Evolutionary conservation across 2,888 invertebrate genomes (phyloP).

Genomic region (Zygogramma bicolorata): DNA sequence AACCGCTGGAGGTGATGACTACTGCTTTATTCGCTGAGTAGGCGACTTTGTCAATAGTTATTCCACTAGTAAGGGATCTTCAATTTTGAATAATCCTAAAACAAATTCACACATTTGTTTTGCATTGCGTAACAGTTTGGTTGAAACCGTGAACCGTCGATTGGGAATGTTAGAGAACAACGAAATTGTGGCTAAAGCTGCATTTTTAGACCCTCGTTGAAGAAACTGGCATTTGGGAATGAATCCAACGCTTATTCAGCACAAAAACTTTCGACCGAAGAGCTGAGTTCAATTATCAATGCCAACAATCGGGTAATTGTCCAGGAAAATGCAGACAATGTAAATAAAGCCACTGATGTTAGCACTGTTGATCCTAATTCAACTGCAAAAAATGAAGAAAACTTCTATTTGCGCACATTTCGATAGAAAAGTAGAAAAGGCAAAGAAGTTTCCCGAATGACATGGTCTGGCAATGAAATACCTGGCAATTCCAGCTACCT

Average conservation of each 20-base stretch:
- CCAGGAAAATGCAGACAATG: neutral
- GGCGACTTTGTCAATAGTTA: slow-evolving; percentile 46
- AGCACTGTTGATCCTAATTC: neutral
- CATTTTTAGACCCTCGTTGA: slow-evolving; percentile 47
- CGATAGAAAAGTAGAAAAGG: slow-evolving; percentile 32
- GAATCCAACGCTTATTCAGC: slow-evolving; percentile 40
- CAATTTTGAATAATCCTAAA: slow-evolving; percentile 30
- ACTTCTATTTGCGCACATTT: slow-evolving; percentile 1
- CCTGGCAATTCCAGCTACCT: neutral
- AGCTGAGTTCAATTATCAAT: slow-evolving; percentile 28
- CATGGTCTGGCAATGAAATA: too few species aligned
- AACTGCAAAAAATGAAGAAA: neutral
- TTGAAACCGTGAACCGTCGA: neutral
- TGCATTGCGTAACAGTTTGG: neutral
- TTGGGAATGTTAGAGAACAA: slow-evolving; percentile 32
- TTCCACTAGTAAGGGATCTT: slow-evolving; percentile 47
- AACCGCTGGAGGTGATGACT: slow-evolving; percentile 45
- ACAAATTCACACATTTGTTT: slow-evolving; percentile 24
- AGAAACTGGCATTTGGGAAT: slow-evolving; percentile 43
- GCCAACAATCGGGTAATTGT: neutral
- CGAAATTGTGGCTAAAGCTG: slow-evolving; percentile 39
- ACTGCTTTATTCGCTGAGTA: slow-evolving; percentile 48
- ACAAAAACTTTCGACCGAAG: slow-evolving; percentile 39
- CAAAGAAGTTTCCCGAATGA: slow-evolving; percentile 6
- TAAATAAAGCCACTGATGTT: neutral